phyloP scores from a whole-genome alignment of 30 jellyfish, hydroid and myxozoan genomes.

The Hydractinia echinata region DNA sequence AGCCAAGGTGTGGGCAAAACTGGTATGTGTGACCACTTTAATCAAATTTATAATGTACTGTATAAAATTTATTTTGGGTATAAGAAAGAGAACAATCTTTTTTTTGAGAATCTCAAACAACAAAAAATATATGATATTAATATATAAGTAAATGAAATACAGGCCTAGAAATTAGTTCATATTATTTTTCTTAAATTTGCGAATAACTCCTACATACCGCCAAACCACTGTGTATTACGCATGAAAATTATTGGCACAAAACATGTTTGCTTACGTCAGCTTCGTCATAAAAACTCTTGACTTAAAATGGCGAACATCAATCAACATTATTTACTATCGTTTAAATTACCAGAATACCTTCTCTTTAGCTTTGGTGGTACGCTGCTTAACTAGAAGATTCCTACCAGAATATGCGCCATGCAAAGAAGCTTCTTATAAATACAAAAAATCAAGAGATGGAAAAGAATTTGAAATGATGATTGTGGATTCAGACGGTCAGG shows the following conservation, averaged over 20 bases:
- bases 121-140: background rate
- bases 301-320: too few relatives aligned
- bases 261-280: too few relatives aligned
- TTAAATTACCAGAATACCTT: background rate
- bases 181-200: too few relatives aligned
- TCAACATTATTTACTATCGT: too few relatives aligned
- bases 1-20: constrained; percentile 82
- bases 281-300: too few relatives aligned
- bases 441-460: constrained; percentile 7
- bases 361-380: constrained; percentile 70
- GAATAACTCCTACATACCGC: too few relatives aligned
- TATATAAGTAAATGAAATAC: too few relatives aligned
- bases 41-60: background rate
- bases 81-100: background rate
- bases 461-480: constrained; percentile 10
- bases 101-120: background rate
- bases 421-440: constrained; percentile 64
- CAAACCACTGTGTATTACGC: too few relatives aligned
- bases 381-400: constrained; percentile 74
- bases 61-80: background rate
- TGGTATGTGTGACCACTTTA: constrained; percentile 38
- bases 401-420: constrained; percentile 77
- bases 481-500: constrained; percentile 29
- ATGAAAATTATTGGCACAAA: too few relatives aligned
- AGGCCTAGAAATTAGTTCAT: too few relatives aligned